These are phyloP conservation scores for Drosophila sp. DNA, from an alignment of 1,140 invertebrate species.

Conservation along the genomic window DNA sequence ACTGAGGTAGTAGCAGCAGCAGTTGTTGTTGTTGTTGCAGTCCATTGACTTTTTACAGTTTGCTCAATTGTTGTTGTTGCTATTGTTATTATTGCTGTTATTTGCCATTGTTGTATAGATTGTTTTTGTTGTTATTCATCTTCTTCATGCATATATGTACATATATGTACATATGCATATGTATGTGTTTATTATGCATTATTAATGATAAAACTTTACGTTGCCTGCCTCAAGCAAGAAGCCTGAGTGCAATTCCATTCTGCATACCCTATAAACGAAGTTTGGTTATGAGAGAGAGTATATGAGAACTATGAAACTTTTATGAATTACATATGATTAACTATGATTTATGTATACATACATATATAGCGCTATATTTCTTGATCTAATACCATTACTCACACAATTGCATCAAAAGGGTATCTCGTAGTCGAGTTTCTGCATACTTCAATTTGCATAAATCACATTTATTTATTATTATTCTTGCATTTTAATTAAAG, in stretches of 20 bases:
- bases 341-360: no score
- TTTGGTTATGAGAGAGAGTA: background rate
- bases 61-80: conserved; percentile 39
- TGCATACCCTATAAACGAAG: background rate
- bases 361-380: no score
- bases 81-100: conserved; percentile 31
- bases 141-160: conserved; percentile 38
- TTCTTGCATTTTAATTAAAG: conserved; percentile 73
- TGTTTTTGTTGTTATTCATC: conserved; percentile 48
- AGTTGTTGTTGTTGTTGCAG: conserved; percentile 63
- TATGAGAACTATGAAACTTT: no score
- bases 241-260: background rate
- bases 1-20: conserved; percentile 37
- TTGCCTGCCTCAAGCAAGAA: background rate
- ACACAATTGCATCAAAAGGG: background rate
- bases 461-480: conserved; percentile 47
- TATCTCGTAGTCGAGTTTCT: background rate
- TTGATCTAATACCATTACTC: no score
- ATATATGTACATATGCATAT: conserved; percentile 10
- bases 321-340: no score
- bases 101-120: conserved; percentile 60
- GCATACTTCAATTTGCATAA: conserved; percentile 27
- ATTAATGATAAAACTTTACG: conserved; percentile 17
- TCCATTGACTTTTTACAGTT: conserved; percentile 74
- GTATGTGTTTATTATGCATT: background rate